Percentiles rank a stretch among this genome's conserved stretches.
phyloP scores from a whole-genome alignment of 2,113 vertebrate species.

The Calidris pugnax region DNA sequence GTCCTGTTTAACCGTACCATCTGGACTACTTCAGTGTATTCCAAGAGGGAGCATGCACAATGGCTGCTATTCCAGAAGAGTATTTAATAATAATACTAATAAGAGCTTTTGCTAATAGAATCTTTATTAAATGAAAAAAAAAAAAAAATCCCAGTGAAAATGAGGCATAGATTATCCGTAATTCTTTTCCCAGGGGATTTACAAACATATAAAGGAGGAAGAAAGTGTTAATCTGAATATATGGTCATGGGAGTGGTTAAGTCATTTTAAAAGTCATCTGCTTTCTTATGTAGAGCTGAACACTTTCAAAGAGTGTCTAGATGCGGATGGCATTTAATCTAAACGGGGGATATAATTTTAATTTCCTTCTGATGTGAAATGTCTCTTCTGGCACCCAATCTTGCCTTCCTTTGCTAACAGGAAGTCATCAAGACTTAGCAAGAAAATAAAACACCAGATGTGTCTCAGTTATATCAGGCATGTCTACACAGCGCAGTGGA shows the following conservation, averaged over 20 bases:
- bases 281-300: slow-evolving; percentile 20
- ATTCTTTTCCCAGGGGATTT: slow-evolving; percentile 45
- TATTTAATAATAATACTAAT: slow-evolving; percentile 77
- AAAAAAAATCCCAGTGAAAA: slow-evolving; percentile 47
- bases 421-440: slow-evolving; percentile 45
- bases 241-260: slow-evolving; percentile 36
- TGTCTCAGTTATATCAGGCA: slow-evolving; percentile 4
- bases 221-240: slow-evolving; percentile 21
- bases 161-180: slow-evolving; percentile 6
- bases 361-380: slow-evolving; percentile 38
- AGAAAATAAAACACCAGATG: slow-evolving; percentile 58
- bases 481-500: not conserved
- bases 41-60: slow-evolving; percentile 60
- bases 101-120: slow-evolving; percentile 73
- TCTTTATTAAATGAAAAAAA: slow-evolving; percentile 64
- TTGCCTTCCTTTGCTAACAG: slow-evolving; percentile 38
- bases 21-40: slow-evolving; percentile 70
- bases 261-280: slow-evolving; percentile 13
- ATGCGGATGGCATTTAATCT: not conserved
- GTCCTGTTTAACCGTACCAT: slow-evolving; percentile 79
- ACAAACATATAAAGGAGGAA: slow-evolving; percentile 32
- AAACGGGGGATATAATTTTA: slow-evolving; percentile 29
- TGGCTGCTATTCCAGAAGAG: slow-evolving; percentile 66
- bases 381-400: slow-evolving; percentile 40
- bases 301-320: slow-evolving; percentile 18